Percentiles rank a stretch among this genome's conserved stretches.
Evolutionary conservation across 2,797 vertebrate species (phyloP).

Genomic region (Hippocampus kuda): DNA sequence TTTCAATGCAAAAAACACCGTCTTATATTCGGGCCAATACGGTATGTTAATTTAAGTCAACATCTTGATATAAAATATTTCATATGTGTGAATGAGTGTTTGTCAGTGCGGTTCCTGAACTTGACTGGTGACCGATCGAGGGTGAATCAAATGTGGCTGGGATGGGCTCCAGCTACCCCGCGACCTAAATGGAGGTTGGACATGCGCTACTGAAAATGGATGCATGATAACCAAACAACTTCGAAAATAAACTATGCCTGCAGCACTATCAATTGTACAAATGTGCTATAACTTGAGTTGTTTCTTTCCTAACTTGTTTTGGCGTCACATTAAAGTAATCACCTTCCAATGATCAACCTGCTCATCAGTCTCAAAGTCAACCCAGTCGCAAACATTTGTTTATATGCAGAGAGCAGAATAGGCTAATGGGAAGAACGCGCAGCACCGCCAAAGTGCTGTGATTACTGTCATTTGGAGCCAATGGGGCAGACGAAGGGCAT

Average conservation of each 20-base stretch:
- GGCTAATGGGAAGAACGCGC: conserved; percentile 7
- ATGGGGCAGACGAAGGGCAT: conserved; percentile 24
- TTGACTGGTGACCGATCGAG: too few species aligned
- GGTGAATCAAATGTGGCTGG: too few species aligned
- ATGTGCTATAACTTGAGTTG: not conserved
- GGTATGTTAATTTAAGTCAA: too few species aligned
- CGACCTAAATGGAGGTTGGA: not conserved
- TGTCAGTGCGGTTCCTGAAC: too few species aligned
- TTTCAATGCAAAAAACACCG: too few species aligned
- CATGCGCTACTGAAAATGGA: not conserved
- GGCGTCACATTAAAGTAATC: not conserved
- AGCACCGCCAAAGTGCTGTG: conserved; percentile 32
- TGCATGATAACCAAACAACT: not conserved
- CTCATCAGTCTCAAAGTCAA: not conserved
- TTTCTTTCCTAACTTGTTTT: not conserved
- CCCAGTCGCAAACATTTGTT: conserved; percentile 4
- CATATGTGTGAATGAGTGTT: too few species aligned
- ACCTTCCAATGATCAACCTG: not conserved
- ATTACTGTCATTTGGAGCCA: conserved; percentile 35
- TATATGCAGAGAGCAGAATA: not conserved
- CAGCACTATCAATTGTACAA: not conserved
- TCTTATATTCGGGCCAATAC: too few species aligned
- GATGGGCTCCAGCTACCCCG: too few species aligned
- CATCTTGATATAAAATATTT: too few species aligned
- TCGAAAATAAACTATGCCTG: not conserved